Evolutionary conservation across 2,797 vertebrate species (phyloP), one percentile per base, ranked within the genome.

Genomic region (Arremon brunneinucha): DNA sequence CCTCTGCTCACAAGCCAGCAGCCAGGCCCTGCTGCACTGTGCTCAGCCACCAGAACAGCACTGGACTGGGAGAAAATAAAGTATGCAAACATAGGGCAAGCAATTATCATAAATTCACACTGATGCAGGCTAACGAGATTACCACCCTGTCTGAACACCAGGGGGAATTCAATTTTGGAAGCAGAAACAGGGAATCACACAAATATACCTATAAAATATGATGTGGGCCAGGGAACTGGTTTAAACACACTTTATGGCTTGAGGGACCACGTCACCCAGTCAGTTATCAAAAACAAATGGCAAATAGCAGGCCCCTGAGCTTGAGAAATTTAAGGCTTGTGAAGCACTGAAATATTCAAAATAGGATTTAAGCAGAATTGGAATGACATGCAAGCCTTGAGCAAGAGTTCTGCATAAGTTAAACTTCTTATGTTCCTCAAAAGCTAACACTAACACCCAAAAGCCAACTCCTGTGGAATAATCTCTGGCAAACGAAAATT

Each of bases 1-100:
- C 23, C 12, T 24, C 4, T 56, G 19, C 20, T 12, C 0, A 1
- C 0, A 1, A 46, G 13, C 56, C 0, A 0, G 27, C 1, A 16
- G 24, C 35, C 67, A 44, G 50, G 32, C 9, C 27, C 16, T 30
- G 23, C 59, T 3, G 0, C 50, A 37, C 27, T n/a, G 14, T 2
- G 0, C 27, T 83, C 13, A 1, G 35, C 39, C 50, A 52, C n/a
- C 10, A 63, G 24, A 74, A 56, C 28, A 37, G 22, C 2, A 1
- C 14, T 41, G 13, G 49, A 68, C 30, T 53, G 20, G 26, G 22
- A 56, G 62, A 89, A 93, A 80, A 89, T 39, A 82, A 80, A 82
- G 12, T 8, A 14, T 28, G 41, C 9, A 47, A 37, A 84, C 17
- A 87, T 55, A 49, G 6, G 14, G 12, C n/a, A 72, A 24, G n/a